Conservation (phyloP, 2,113 vertebrate species). For the Misgurnus mizolepis region DNA sequence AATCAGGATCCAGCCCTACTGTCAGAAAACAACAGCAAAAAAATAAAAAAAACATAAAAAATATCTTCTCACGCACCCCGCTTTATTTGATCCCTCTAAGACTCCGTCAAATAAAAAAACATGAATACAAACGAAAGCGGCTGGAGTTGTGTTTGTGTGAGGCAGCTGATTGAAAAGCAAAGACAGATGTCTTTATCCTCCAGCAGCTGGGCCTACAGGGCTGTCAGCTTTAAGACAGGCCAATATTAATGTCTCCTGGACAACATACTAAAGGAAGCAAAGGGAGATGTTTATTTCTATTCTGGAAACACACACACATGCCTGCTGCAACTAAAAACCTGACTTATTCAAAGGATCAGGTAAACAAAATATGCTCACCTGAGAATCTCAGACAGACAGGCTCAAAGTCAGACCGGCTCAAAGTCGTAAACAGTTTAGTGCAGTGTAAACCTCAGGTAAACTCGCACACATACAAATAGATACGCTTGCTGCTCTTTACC, state of each 20-base stretch:
- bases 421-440: constrained; percentile 41
- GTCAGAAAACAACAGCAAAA: constrained; percentile 19
- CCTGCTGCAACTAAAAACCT: constrained; percentile 4
- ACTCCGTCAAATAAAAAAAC: constrained; percentile 42
- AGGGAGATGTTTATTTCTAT: background rate
- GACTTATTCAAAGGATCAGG: background rate
- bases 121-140: constrained; percentile 43
- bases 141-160: constrained; percentile 23
- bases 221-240: constrained; percentile 25
- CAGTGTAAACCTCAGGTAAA: constrained; percentile 26
- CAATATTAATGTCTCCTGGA: constrained; percentile 37
- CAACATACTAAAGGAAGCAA: constrained; percentile 17
- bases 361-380: constrained; percentile 10
- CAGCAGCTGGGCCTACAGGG: constrained; percentile 3
- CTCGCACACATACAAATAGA: constrained; percentile 3
- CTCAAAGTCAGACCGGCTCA: constrained; percentile 12
- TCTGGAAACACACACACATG: background rate
- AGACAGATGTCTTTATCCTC: constrained; percentile 46
- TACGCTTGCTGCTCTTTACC: background rate
- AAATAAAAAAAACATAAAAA: background rate
- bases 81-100: constrained; percentile 52
- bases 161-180: constrained; percentile 37
- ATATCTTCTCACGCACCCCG: constrained; percentile 6
- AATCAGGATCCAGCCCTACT: background rate
- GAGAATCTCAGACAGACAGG: background rate